These are phyloP conservation scores for Drosophila flavopinicola DNA, from an alignment of 2,888 invertebrate genomes.

Conservation along the genomic window DNA sequence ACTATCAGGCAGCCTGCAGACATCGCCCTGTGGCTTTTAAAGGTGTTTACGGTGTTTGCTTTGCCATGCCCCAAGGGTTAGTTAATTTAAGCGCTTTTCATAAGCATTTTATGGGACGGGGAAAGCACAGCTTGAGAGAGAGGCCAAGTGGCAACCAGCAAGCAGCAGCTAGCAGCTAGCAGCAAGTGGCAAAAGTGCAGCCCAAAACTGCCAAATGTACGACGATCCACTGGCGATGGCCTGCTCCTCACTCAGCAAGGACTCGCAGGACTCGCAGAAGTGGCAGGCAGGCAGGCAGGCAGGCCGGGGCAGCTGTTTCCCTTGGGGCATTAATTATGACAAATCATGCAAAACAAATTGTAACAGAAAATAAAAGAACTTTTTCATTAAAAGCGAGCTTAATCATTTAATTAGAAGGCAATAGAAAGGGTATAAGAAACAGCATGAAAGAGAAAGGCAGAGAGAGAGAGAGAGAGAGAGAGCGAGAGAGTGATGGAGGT, in stretches of 20 bases:
- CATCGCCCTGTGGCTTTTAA: slow-evolving; percentile 68
- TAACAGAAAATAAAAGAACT: slow-evolving; percentile 10
- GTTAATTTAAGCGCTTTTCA: slow-evolving; percentile 78
- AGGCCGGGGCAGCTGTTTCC: slow-evolving; percentile 42
- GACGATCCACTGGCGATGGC: slow-evolving; percentile 20
- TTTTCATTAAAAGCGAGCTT: slow-evolving; percentile 71
- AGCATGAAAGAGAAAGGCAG: not conserved
- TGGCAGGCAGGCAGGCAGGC: too few species aligned
- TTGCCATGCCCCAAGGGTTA: slow-evolving; percentile 53
- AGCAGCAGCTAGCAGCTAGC: too few species aligned
- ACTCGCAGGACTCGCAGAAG: slow-evolving; percentile 8
- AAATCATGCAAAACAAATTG: slow-evolving; percentile 50
- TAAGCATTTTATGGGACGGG: slow-evolving; percentile 67
- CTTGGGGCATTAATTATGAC: slow-evolving; percentile 49
- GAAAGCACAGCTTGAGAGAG: too few species aligned
- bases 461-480: not conserved
- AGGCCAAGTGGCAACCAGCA: slow-evolving; percentile 41
- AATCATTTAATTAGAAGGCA: slow-evolving; percentile 70
- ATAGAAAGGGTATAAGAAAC: slow-evolving; percentile 19
- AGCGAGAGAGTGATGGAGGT: not conserved
- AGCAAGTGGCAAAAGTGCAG: slow-evolving; percentile 57
- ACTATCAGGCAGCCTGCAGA: slow-evolving; percentile 72
- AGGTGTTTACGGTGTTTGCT: slow-evolving; percentile 75
- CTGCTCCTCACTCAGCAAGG: slow-evolving; percentile 9
- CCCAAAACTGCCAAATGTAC: slow-evolving; percentile 48